Base-by-base conservation (phyloP, 2,113 vertebrate genomes). In the Hippoglossus stenolepis region DNA sequence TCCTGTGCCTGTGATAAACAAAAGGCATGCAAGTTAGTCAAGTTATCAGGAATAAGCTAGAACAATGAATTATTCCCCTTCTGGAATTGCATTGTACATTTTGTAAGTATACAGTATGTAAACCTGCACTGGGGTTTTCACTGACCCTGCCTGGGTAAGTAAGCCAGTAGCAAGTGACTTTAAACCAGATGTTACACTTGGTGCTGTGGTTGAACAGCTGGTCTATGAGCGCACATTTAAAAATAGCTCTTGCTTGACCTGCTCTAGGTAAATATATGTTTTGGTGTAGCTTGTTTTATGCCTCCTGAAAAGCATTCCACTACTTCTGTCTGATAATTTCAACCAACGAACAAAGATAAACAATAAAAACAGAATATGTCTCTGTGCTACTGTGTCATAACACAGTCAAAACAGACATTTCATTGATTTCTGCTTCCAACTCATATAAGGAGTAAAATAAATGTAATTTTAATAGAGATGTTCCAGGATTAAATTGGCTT, bases 1-100 rank as follows among this genome's bases (percentile, higher is more conserved):
- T 95, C 93, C 58, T 95, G 95, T 13, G 92, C 92, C 96, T 96
- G 84, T 51, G 21, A 90, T 73, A 43, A 77, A 59, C 54, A 87
- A 0, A 61, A 14, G 6, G 4, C 43, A 26, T 0, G 0, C 24
- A 53, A 49, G 21, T 67, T 53, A 70, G 14, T 28, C 5, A 65
- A 4, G 3, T 17, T 26, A 28, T 18, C 43, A 60, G 26, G 6
- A 57, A 26, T 47, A 61, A 65, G n/a, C n/a, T 58, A 54, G 64
- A 47, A 3, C 43, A 5, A 1, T 35, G 1, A 31, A 10, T 10
- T 14, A 5, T 31, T 28, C 6, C 3, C 31, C 18, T 15, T 21
- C 31, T 21, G 20, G 21, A 12, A 24, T 17, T 47, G 5, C 45
- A 17, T 7, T 51, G 18, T 51, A 18, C 13, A 51, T 18, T 6